Percentiles rank a stretch among this genome's conserved stretches.
phyloP scores from a whole-genome alignment of 2,888 invertebrate species.

The Caenorhabditis doughertyi region DNA sequence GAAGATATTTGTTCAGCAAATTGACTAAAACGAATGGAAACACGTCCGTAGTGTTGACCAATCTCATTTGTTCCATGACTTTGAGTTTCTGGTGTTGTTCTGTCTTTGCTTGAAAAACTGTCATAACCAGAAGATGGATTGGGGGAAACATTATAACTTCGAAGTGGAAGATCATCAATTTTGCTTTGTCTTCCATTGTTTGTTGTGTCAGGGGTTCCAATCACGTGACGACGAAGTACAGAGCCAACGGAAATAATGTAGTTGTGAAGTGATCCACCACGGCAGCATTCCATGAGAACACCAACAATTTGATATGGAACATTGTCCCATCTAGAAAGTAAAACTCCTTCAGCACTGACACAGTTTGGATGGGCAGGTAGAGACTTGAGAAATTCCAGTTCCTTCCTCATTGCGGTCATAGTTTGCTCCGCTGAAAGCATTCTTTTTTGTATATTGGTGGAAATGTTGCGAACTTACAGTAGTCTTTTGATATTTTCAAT shows the following conservation, averaged over 20 bases:
- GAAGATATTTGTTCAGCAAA: conserved; percentile 66
- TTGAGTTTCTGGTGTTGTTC: conserved; percentile 33
- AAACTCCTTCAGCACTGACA: conserved; percentile 52
- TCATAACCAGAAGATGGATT: conserved; percentile 70
- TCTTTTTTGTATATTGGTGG: neutral
- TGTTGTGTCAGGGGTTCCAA: conserved; percentile 25
- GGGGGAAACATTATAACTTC: conserved; percentile 51
- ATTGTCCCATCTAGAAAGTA: conserved; percentile 36
- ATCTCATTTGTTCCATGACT: neutral
- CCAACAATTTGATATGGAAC: conserved; percentile 46
- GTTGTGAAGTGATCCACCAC: conserved; percentile 57
- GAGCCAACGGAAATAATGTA: conserved; percentile 56
- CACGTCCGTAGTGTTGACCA: conserved; percentile 12
- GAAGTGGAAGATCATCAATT: conserved; percentile 12
- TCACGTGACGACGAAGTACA: conserved; percentile 46
- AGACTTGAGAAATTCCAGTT: conserved; percentile 36
- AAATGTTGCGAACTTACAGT: conserved; percentile 30
- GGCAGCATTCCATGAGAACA: conserved; percentile 51
- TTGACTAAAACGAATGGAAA: conserved; percentile 56
- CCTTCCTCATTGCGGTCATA: conserved; percentile 34
- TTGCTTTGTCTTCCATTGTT: conserved; percentile 1
- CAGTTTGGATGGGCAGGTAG: conserved; percentile 44
- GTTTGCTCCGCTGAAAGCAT: conserved; percentile 44
- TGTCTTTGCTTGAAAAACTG: conserved; percentile 50
- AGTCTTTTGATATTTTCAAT: conserved; percentile 44